phyloP scores from a whole-genome alignment of 2,888 invertebrate species.

The Mythimna loreyi region DNA sequence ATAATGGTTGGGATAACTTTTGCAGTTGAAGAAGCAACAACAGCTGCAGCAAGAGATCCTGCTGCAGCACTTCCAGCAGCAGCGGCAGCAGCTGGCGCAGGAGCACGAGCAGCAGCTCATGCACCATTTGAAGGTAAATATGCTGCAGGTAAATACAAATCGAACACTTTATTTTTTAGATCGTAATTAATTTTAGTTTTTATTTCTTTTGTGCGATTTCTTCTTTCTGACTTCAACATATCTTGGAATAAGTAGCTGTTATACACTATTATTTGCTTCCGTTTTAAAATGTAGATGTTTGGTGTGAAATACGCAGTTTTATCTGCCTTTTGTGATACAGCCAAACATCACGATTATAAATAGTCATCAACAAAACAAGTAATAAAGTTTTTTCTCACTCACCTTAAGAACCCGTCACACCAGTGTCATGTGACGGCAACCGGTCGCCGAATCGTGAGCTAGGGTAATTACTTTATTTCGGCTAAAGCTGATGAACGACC shows the following conservation, averaged over 20 bases:
- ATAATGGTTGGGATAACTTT: slow-evolving; percentile 58
- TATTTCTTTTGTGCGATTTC: slow-evolving; percentile 23
- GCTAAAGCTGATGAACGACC: slow-evolving; percentile 6
- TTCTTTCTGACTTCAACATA: slow-evolving; percentile 23
- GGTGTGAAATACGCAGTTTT: slow-evolving; percentile 12
- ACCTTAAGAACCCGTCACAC: slow-evolving; percentile 30
- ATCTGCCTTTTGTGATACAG: slow-evolving; percentile 1
- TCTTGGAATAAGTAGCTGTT: background rate
- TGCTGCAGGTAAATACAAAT: slow-evolving; percentile 61
- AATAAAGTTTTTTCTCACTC: slow-evolving; percentile 25
- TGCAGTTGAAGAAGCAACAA: slow-evolving; percentile 98
- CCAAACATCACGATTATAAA: slow-evolving; percentile 42
- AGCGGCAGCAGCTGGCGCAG: slow-evolving; percentile 97
- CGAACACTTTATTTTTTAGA: slow-evolving; percentile 55
- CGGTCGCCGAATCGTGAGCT: slow-evolving; percentile 36
- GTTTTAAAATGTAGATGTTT: background rate
- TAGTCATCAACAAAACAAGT: slow-evolving; percentile 37
- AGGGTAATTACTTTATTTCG: slow-evolving; percentile 43
- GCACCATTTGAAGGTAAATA: slow-evolving; percentile 95
- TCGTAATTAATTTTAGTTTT: slow-evolving; percentile 50
- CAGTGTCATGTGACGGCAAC: slow-evolving; percentile 26
- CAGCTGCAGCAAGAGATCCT: slow-evolving; percentile 97
- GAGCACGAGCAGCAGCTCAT: slow-evolving; percentile 97
- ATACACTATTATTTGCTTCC: slow-evolving; percentile 3
- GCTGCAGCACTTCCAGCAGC: slow-evolving; percentile 97